Evolutionary conservation across 2,888 invertebrate genomes (phyloP), one percentile per base, ranked within the genome.

Genomic region (Pandemis cinnamomeana): DNA sequence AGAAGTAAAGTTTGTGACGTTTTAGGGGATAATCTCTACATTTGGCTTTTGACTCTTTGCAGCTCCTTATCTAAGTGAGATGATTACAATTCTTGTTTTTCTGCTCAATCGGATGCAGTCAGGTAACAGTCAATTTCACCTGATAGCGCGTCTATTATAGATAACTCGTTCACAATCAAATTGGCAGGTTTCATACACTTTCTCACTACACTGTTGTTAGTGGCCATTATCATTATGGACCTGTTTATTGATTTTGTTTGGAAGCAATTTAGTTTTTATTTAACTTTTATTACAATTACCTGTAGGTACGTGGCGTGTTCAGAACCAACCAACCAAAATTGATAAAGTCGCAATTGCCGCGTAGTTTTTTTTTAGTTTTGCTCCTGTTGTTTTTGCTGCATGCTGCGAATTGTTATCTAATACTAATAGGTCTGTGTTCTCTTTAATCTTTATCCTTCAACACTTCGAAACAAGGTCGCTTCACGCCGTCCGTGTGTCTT

Each of bases 201-300:
- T 73, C 72, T 64, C 72, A 51, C 55, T 72, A 63, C 48, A 5
- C 64, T 48, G 72, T 64, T 55, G 68, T 68, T 63, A 63, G 46
- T 7, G 8, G 44, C 11, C 36, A 51, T 72, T 72, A 72, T 67
- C 44, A 53, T 20, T 13, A 20, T 15, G 27, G 20, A 8, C 48
- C n/a, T 72, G 63, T 68, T 72, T 63, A 72, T 72, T 68, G 67
- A 63, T 67, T 64, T 20, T 63, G 27, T 58, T 67, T 62, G 62
- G 42, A 53, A 67, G 46, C 64, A 36, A 42, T 69, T 72, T 42
- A 6, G 44, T 13, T 62, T 55, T 67, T 68, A 55, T 68, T 46
- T 61, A 72, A 68, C 55, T 48, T 27, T 46, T 48, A 13, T 64
- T 64, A 64, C 8, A n/a, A 61, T 61, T 41, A 61, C 41, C 7